Conservation (phyloP, 2,888 invertebrate genomes). For the Ennomos fuscantarius region DNA sequence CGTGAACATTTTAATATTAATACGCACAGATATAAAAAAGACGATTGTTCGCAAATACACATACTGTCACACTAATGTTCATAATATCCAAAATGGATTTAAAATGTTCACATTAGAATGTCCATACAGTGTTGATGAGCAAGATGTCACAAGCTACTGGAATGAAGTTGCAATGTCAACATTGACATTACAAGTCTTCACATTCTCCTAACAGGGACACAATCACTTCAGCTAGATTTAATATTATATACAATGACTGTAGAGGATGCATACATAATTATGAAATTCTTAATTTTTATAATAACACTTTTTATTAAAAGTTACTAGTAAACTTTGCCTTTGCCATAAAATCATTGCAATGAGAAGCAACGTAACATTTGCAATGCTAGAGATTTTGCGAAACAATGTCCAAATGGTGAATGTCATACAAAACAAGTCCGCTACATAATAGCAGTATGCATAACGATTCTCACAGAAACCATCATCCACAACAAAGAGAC, state of each 20-base stretch:
- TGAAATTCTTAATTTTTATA: slow-evolving; percentile 61
- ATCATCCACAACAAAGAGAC: slow-evolving; percentile 56
- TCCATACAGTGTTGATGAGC: slow-evolving; percentile 67
- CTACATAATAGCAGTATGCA: slow-evolving; percentile 51
- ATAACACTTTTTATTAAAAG: slow-evolving; percentile 48
- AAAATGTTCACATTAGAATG: slow-evolving; percentile 82
- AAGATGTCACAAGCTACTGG: slow-evolving; percentile 73
- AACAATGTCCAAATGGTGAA: slow-evolving; percentile 75
- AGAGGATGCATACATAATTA: slow-evolving; percentile 63
- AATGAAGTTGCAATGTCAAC: slow-evolving; percentile 67
- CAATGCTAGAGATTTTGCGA: slow-evolving; percentile 40
- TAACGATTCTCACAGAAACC: slow-evolving; percentile 50
- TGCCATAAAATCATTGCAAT: slow-evolving; percentile 33
- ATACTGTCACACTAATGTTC: slow-evolving; percentile 73
- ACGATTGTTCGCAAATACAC: slow-evolving; percentile 74
- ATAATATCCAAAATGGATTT: slow-evolving; percentile 76
- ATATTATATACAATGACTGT: slow-evolving; percentile 70
- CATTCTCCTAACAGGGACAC: slow-evolving; percentile 71
- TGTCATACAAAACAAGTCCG: slow-evolving; percentile 39
- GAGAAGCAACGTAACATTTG: slow-evolving; percentile 37
- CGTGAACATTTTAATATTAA: slow-evolving; percentile 82
- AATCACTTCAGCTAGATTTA: slow-evolving; percentile 70
- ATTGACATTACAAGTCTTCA: slow-evolving; percentile 65
- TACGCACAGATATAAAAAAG: slow-evolving; percentile 81
- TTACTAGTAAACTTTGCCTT: slow-evolving; percentile 37